Evolutionary conservation across 37 sponge, comb jelly and placozoan genomes (phyloP).

Genomic region (Hormiphora californensis): DNA sequence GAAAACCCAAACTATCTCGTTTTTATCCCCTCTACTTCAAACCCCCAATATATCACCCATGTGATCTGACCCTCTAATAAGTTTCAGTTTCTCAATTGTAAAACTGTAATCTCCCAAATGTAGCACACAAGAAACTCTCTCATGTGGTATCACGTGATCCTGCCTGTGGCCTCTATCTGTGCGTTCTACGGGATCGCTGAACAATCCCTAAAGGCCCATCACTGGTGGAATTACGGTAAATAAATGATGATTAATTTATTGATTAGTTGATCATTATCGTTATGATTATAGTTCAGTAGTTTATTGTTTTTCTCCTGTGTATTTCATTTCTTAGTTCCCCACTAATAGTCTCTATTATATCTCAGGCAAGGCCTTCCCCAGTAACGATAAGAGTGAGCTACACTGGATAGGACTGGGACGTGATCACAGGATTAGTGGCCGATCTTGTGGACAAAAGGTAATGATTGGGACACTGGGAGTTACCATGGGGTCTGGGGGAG

Average conservation of each 20-base stretch:
- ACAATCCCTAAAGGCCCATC: background rate
- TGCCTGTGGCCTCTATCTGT: slow-evolving; percentile 13
- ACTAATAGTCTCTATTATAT: background rate
- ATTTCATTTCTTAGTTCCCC: no score
- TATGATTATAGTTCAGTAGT: no score
- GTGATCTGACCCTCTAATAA: no score
- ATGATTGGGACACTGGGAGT: no score
- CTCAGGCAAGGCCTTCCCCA: slow-evolving; percentile 33
- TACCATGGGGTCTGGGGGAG: no score
- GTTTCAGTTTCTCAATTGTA: background rate
- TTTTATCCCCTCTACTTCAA: no score
- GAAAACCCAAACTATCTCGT: no score
- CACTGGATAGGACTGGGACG: background rate
- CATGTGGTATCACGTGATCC: slow-evolving; percentile 51
- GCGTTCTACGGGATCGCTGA: background rate
- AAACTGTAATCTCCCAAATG: background rate
- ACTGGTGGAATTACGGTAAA: background rate
- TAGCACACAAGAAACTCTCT: background rate
- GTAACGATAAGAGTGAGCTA: background rate
- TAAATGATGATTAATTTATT: no score
- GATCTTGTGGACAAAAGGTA: slow-evolving; percentile 10
- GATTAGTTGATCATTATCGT: no score
- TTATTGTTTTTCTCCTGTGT: no score
- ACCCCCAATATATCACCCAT: no score
- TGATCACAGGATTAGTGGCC: background rate